These are phyloP conservation scores for Chymomyza procnemis DNA, from an alignment of 2,888 invertebrate genomes.

Conservation along the genomic window DNA sequence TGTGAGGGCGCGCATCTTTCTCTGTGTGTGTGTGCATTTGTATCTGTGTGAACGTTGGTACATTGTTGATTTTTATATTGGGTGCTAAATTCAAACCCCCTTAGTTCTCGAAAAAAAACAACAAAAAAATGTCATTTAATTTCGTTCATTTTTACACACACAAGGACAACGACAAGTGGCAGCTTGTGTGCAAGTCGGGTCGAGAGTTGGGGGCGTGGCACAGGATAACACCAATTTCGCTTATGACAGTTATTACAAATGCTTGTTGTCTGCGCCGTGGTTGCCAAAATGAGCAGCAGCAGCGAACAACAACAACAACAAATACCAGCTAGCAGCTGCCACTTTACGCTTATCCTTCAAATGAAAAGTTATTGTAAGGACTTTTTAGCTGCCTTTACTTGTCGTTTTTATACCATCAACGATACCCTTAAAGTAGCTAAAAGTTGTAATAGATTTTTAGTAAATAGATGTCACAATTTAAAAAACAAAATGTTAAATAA, in stretches of 20 bases:
- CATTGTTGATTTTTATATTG: conserved; percentile 65
- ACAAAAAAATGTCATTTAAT: conserved; percentile 57
- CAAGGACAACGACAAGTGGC: conserved; percentile 27
- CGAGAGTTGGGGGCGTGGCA: conserved; percentile 22
- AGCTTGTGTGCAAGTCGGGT: conserved; percentile 1
- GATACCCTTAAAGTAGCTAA: not conserved
- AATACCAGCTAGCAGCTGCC: conserved; percentile 24
- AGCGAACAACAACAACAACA: conserved; percentile 12
- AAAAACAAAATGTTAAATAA: no score
- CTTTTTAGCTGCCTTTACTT: conserved; percentile 36
- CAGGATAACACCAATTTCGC: conserved; percentile 70
- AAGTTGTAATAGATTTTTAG: not conserved
- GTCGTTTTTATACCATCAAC: not conserved
- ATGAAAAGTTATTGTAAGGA: conserved; percentile 62
- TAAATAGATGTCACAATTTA: not conserved
- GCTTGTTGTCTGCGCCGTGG: conserved; percentile 49
- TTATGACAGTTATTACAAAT: conserved; percentile 73
- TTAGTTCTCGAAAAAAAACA: conserved; percentile 13
- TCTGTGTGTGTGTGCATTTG: not conserved
- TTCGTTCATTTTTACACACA: conserved; percentile 42
- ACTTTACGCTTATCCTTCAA: conserved; percentile 60
- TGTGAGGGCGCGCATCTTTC: conserved; percentile 23
- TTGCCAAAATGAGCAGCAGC: conserved; percentile 50
- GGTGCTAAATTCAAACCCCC: conserved; percentile 60
- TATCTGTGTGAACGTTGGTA: not conserved